These are phyloP conservation scores for Montipora capricornis DNA, from an alignment of 64 coral and sea anemone genomes.

Conservation along the genomic window DNA sequence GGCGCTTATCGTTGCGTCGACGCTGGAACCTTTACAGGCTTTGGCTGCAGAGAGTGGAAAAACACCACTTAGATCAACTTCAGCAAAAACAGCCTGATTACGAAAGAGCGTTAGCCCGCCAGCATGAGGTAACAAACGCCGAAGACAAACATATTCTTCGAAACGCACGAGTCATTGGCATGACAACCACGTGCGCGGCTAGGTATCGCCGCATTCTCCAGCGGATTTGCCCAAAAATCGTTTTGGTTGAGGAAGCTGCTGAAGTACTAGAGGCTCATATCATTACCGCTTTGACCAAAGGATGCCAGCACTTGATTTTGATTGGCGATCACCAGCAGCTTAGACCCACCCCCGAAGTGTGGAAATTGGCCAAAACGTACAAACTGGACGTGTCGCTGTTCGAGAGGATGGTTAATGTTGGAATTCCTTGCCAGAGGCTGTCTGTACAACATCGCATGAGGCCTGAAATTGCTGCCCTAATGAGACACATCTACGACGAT, in stretches of 20 bases:
- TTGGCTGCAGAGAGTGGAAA: conserved; percentile 69
- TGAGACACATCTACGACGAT: conserved; percentile 82
- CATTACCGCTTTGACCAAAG: conserved; percentile 31
- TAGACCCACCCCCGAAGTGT: conserved; percentile 40
- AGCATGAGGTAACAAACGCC: not conserved
- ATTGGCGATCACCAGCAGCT: conserved; percentile 75
- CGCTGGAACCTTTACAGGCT: conserved; percentile 76
- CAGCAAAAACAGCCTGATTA: conserved; percentile 31
- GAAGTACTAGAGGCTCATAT: conserved; percentile 76
- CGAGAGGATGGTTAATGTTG: conserved; percentile 66
- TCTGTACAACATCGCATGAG: conserved; percentile 94
- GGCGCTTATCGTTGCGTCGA: not conserved
- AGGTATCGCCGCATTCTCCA: conserved; percentile 39
- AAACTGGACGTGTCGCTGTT: conserved; percentile 60
- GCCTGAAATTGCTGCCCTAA: conserved; percentile 78
- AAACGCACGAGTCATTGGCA: conserved; percentile 64
- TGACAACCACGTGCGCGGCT: conserved; percentile 80
- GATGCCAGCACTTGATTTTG: conserved; percentile 75
- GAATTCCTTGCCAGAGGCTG: conserved; percentile 56
- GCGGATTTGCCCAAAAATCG: conserved; percentile 25
- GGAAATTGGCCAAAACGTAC: conserved; percentile 42
- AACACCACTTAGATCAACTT: conserved; percentile 10
- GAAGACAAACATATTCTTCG: conserved; percentile 67
- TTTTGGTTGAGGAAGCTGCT: conserved; percentile 68
- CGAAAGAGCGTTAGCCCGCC: too few relatives aligned